Conservation (phyloP, 2,888 invertebrate genomes). For the Formica aserva region DNA sequence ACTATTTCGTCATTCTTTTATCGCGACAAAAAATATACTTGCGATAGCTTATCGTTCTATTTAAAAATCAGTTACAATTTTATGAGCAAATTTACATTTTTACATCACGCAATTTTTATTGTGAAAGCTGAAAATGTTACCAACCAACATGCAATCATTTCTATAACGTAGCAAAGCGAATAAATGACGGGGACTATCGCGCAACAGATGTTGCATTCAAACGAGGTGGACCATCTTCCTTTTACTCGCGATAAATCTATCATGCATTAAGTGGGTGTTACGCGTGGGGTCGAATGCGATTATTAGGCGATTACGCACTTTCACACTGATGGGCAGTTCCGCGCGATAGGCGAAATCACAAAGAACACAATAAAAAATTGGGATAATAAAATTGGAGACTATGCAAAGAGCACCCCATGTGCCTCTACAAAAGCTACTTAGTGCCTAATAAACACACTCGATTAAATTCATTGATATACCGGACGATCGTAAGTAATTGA, state of each 20-base stretch:
- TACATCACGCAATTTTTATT: neutral
- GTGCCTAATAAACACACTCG: conserved; percentile 46
- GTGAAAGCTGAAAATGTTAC: neutral
- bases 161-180: conserved; percentile 46
- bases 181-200: conserved; percentile 11
- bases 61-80: conserved; percentile 22
- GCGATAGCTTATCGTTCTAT: conserved; percentile 22
- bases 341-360: conserved; percentile 38
- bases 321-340: conserved; percentile 53
- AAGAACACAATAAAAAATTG: conserved; percentile 32
- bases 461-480: conserved; percentile 60
- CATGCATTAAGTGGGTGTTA: conserved; percentile 66
- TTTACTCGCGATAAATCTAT: conserved; percentile 57
- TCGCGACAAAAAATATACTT: neutral
- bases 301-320: conserved; percentile 61
- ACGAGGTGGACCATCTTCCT: conserved; percentile 44
- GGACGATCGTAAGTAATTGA: conserved; percentile 34
- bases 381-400: conserved; percentile 62
- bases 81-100: conserved; percentile 1
- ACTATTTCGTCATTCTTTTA: neutral
- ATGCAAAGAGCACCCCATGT: neutral
- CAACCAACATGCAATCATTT: neutral
- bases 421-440: conserved; percentile 46
- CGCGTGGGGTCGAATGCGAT: conserved; percentile 59
- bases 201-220: conserved; percentile 66